Conservation (phyloP, 2,888 invertebrate genomes). For the Aplocera efformata region DNA sequence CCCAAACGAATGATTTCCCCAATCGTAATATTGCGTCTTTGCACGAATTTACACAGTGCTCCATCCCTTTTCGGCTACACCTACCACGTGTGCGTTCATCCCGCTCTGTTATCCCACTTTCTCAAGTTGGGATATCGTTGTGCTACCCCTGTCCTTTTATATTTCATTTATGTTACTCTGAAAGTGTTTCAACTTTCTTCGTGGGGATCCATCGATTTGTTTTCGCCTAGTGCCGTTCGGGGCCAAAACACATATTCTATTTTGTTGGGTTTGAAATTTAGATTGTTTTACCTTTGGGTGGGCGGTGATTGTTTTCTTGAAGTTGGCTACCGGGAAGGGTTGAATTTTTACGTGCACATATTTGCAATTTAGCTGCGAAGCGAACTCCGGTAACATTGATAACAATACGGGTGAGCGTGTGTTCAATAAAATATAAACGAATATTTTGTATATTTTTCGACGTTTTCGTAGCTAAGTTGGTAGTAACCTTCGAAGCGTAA, state of each 20-base stretch:
- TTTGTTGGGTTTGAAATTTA: constrained; percentile 28
- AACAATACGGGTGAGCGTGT: too few relatives aligned
- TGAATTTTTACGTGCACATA: constrained; percentile 12
- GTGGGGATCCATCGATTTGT: constrained; percentile 36
- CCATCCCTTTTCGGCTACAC: constrained; percentile 18
- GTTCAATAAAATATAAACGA: too few relatives aligned
- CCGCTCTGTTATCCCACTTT: constrained; percentile 19
- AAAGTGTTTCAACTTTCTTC: constrained; percentile 41
- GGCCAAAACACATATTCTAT: constrained; percentile 31
- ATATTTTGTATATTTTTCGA: too few relatives aligned
- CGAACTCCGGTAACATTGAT: too few relatives aligned
- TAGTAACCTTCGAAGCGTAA: too few relatives aligned
- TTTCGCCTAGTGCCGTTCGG: constrained; percentile 24
- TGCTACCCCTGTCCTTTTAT: constrained; percentile 32
- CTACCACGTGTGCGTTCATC: constrained; percentile 19
- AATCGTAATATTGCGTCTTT: constrained; percentile 33
- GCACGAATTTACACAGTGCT: constrained; percentile 22
- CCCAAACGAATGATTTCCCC: constrained; percentile 31
- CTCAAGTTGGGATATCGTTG: constrained; percentile 32
- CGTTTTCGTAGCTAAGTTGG: too few relatives aligned
- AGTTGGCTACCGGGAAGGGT: constrained; percentile 11
- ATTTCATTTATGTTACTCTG: constrained; percentile 44
- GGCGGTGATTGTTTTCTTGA: constrained; percentile 17
- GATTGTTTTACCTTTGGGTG: constrained; percentile 27
- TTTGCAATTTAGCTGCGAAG: constrained; percentile 2